Evolutionary conservation across 2,113 vertebrate genomes (phyloP).

Genomic region (Ploceus nigricollis): DNA sequence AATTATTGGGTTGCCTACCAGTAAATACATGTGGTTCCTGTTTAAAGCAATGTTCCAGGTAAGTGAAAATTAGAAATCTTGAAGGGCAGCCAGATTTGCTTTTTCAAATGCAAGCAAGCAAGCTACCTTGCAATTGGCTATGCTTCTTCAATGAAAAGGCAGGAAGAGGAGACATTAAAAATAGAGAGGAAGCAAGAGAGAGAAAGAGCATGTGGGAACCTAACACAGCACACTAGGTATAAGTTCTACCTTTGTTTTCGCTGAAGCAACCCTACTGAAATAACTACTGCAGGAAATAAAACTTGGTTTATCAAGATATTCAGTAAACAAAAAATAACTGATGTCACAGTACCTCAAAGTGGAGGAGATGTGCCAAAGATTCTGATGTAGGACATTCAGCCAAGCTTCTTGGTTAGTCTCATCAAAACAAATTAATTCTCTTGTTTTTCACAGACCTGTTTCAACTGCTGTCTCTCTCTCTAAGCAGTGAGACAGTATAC

Average conservation of each 20-base stretch:
- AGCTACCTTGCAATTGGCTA: not conserved
- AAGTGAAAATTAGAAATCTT: constrained; percentile 9
- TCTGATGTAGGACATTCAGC: not conserved
- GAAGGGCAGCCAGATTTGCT: not conserved
- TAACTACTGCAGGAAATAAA: not conserved
- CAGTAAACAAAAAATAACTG: not conserved
- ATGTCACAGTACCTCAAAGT: not conserved
- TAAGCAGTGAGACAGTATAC: not conserved
- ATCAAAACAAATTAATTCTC: not conserved
- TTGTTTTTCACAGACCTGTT: not conserved
- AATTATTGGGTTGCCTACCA: not conserved
- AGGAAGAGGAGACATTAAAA: not conserved
- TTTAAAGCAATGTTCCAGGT: not conserved
- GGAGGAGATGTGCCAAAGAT: not conserved
- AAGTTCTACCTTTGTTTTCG: not conserved
- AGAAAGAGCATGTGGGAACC: not conserved
- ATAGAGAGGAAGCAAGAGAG: not conserved
- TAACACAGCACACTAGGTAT: not conserved
- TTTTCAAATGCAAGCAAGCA: not conserved
- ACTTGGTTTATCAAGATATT: not conserved
- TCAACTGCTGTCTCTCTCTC: not conserved
- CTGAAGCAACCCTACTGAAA: not conserved
- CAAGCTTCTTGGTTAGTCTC: not conserved
- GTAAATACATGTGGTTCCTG: not conserved
- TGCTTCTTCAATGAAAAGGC: not conserved